Percentiles rank a stretch among this genome's conserved stretches.
Evolutionary conservation across 2,113 vertebrate genomes (phyloP).

Genomic region (Taurulus bubalis): DNA sequence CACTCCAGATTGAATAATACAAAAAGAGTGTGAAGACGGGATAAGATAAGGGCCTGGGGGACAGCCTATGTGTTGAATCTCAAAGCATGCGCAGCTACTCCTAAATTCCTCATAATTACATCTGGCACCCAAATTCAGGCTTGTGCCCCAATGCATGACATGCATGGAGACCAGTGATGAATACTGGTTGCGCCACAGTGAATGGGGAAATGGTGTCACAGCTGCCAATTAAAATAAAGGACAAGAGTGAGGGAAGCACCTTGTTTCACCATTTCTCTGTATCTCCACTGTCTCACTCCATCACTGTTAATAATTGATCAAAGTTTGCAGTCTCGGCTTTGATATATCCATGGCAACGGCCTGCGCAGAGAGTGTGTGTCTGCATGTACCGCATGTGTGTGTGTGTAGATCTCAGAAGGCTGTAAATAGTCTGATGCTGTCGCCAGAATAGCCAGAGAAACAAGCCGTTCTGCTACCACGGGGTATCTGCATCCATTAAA

Average conservation of each 20-base stretch:
- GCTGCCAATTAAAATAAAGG: conserved; percentile 66
- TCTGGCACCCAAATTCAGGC: conserved; percentile 23
- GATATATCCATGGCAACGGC: conserved; percentile 81
- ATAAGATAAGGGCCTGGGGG: conserved; percentile 34
- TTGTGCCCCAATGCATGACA: background rate
- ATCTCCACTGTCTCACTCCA: conserved; percentile 67
- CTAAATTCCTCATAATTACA: conserved; percentile 59
- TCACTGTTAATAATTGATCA: conserved; percentile 85
- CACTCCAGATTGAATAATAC: conserved; percentile 53
- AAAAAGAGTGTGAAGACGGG: conserved; percentile 32
- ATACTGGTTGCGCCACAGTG: conserved; percentile 11
- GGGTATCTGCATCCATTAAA: conserved; percentile 65
- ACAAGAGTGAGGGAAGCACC: conserved; percentile 63
- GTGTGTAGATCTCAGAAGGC: conserved; percentile 54
- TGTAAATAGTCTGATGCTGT: conserved; percentile 72
- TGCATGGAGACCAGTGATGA: conserved; percentile 29
- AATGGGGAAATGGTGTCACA: conserved; percentile 35
- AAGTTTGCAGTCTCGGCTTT: conserved; percentile 83
- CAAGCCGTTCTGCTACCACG: conserved; percentile 50
- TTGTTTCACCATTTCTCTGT: conserved; percentile 50
- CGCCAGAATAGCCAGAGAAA: conserved; percentile 66
- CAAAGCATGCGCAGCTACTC: conserved; percentile 37
- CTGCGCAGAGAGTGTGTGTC: conserved; percentile 45
- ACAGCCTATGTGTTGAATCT: conserved; percentile 24
- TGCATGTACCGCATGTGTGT: conserved; percentile 6